These are phyloP conservation scores for Petrolisthes cinctipes DNA, from an alignment of 2,888 invertebrate genomes.

Conservation along the genomic window DNA sequence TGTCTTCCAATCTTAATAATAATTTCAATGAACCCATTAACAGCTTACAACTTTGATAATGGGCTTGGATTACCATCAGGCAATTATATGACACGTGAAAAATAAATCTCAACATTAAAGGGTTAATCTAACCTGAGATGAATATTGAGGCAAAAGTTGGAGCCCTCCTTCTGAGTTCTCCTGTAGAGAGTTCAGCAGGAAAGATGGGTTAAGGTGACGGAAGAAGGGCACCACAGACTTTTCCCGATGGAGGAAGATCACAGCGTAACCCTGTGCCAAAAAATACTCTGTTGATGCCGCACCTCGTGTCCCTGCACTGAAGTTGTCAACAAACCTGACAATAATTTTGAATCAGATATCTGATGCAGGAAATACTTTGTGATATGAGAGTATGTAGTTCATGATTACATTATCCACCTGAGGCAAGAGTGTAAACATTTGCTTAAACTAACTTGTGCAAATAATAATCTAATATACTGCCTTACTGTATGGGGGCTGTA, in stretches of 20 bases:
- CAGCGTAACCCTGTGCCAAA: slow-evolving; percentile 72
- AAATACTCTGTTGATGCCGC: slow-evolving; percentile 96
- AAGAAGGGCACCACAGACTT: slow-evolving; percentile 72
- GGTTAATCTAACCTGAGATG: slow-evolving; percentile 37
- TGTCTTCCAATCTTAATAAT: too few species aligned
- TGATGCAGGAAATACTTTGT: neutral
- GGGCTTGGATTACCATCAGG: neutral
- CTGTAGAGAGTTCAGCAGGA: slow-evolving; percentile 51
- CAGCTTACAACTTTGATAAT: neutral
- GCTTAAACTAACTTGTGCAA: too few species aligned
- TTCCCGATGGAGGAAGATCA: slow-evolving; percentile 71
- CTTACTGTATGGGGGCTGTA: too few species aligned
- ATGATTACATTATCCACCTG: neutral
- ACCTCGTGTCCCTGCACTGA: slow-evolving; percentile 96
- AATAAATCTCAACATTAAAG: neutral
- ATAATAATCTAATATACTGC: too few species aligned
- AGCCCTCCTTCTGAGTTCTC: slow-evolving; percentile 33
- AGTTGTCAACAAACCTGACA: slow-evolving; percentile 96
- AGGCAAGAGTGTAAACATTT: too few species aligned
- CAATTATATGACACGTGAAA: neutral
- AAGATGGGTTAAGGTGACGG: slow-evolving; percentile 69
- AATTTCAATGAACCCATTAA: too few species aligned
- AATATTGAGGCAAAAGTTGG: slow-evolving; percentile 37
- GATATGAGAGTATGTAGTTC: neutral
- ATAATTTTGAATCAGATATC: neutral